Conservation (phyloP, 1,140 invertebrate species). For the Neomicropteryx cornuta region DNA sequence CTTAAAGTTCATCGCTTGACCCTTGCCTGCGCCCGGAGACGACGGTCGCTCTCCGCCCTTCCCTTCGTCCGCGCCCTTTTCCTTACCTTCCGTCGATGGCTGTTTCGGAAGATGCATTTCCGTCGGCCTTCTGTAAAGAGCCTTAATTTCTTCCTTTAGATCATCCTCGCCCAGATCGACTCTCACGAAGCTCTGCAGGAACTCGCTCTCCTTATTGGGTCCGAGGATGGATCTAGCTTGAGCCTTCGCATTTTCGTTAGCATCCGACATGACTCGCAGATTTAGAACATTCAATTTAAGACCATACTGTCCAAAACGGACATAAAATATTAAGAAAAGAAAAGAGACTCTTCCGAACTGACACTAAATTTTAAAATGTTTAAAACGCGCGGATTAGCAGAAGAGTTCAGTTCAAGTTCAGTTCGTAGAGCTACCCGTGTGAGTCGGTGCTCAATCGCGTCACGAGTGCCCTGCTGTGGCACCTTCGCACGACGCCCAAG, state of each 20-base stretch:
- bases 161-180: conserved; percentile 42
- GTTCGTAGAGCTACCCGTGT: too few species aligned
- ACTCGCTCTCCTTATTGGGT: conserved; percentile 55
- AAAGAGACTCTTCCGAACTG: too few species aligned
- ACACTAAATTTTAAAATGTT: too few species aligned
- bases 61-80: conserved; percentile 18
- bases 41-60: conserved; percentile 20
- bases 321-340: too few species aligned
- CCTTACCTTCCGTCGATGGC: conserved; percentile 21
- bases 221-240: conserved; percentile 42
- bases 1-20: conserved; percentile 27
- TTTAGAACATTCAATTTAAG: too few species aligned
- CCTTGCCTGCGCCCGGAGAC: conserved; percentile 13
- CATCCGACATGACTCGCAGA: conserved; percentile 19
- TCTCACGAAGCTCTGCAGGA: conserved; percentile 62
- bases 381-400: too few species aligned
- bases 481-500: conserved; percentile 28
- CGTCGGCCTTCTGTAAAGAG: conserved; percentile 13
- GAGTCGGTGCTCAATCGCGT: too few species aligned
- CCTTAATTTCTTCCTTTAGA: conserved; percentile 10
- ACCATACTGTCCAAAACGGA: too few species aligned
- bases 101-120: conserved; percentile 31
- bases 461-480: too few species aligned
- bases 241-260: conserved; percentile 25
- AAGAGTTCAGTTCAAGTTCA: too few species aligned